Evolutionary conservation across 2,888 invertebrate species (phyloP).

Genomic region (Erebia ligea): DNA sequence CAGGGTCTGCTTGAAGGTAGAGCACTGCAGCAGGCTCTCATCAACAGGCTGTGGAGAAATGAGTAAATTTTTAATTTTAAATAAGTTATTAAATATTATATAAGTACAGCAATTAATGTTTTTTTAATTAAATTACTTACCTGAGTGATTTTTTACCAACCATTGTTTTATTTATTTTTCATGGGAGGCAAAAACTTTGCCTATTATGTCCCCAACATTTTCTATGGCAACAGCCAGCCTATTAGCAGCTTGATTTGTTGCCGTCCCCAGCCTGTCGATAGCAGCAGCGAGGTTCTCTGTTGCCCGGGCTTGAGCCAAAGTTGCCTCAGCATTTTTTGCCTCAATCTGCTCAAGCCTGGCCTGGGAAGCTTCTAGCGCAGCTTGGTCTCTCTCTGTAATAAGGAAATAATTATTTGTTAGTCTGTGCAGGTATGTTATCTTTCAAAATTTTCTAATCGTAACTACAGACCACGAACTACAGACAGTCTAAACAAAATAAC

Average conservation of each 20-base stretch:
- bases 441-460: too few relatives aligned
- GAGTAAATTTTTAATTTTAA: too few relatives aligned
- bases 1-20: too few relatives aligned
- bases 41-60: too few relatives aligned
- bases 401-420: background rate
- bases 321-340: background rate
- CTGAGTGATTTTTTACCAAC: too few relatives aligned
- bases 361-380: constrained; percentile 27
- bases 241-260: background rate
- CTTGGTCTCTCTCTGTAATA: constrained; percentile 21
- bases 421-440: too few relatives aligned
- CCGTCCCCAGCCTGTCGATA: background rate
- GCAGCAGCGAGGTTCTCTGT: background rate
- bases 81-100: too few relatives aligned
- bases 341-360: background rate
- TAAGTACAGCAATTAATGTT: too few relatives aligned
- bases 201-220: background rate
- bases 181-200: background rate
- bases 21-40: too few relatives aligned
- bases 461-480: too few relatives aligned
- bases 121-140: background rate
- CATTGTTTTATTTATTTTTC: too few relatives aligned
- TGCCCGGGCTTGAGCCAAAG: background rate
- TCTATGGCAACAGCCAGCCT: background rate
- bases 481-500: too few relatives aligned